Base-by-base conservation (phyloP, 2,888 invertebrate genomes). In the Ptilodon capucinus region DNA sequence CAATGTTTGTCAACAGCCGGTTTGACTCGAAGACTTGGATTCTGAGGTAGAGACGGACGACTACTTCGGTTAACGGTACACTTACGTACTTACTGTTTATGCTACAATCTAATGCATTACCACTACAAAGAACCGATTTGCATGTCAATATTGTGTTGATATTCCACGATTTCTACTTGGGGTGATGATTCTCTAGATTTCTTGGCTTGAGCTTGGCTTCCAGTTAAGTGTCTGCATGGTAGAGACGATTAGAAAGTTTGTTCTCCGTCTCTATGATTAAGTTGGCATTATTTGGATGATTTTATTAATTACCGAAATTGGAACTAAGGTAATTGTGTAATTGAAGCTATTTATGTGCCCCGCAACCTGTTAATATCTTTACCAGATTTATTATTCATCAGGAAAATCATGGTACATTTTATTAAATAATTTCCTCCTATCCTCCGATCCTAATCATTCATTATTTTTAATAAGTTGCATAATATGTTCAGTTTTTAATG, bases 91-190 rank as follows among this genome's bases (percentile, higher is more conserved):
- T 64, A 60, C 69, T 75, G 72, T 72, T 70, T 64, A 68, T 67
- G 65, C 70, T 61, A 65, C 65, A 58, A 67, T 73, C 68, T 72
- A 72, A 68, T 71, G 66, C 71, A 66, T 71, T 69, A 67, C 60
- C 56, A 59, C 64, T 66, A 73, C 73, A 73, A 74, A 74, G 76
- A 74, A 70, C 69, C 68, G 57, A 78, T 77, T 76, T 75, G 74
- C 76, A 77, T 79, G 72, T 74, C 70, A 74, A 72, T 71, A 74
- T 69, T 69, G 59, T 63, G 60, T 57, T 62, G 60, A 66, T 73
- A 66, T 68, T 63, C 64, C 59, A 62, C 60, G 57, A 66, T 64
- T 69, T 66, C 58, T 47, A 64, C 55, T 51, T 52, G 58, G 60
- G 53, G 58, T 50, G 54, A 44, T 50, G 57, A 59, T 62, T 64